Base-by-base conservation (phyloP, 53 echinoderm and acorn worm genomes). In the Echinarachnius parma region DNA sequence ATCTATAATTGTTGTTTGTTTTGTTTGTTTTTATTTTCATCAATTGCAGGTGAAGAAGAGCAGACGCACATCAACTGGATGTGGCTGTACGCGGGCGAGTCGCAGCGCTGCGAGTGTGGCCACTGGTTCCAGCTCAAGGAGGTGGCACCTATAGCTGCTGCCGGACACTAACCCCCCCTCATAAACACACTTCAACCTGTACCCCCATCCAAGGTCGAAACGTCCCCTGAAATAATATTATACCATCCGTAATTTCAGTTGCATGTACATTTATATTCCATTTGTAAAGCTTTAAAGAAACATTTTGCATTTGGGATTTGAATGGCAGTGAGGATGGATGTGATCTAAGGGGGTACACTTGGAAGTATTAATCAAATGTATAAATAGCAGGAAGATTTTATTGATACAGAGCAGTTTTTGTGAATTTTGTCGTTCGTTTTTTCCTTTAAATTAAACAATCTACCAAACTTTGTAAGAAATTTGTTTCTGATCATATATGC, bases 41-140 rank as follows among this genome's bases (percentile, higher is more conserved):
- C 39, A 13, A 9, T 13, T 28, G 9, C 75, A 96, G 98, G 98
- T 85, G 98, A 96, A 74, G 98, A 96, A 53, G 98, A 96, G 34
- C 88, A 87, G 55, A 96, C 98, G 36, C 82, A 68, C 44, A 91
- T 96, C 34, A 96, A 91, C 74, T 96, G 98, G 98, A 88, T 96
- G 91, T 91, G 91, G 87, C 79, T 96, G 54, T 68, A 91, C 24
- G 48, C 75, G 1, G 98, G 98, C 13, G 80, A 82, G 5, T 15
- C 98, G 7, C 98, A 96, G 60, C 78, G 98, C 28, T 96, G 98
- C 21, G 83, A 83, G 30, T 72, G 74, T 19, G 74, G 74, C 28
- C 74, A 72, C 37, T 72, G 74, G 74, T 72, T 72, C 46, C 21
- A 56, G 46, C 74, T 72, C 9, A 28, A 27, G 25, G 74, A 72